A percentile compares a stretch with the other conserved stretches of the same genome.
These are phyloP conservation scores for Oeneis ivallda DNA, from an alignment of 2,888 invertebrate genomes.

Conservation along the genomic window DNA sequence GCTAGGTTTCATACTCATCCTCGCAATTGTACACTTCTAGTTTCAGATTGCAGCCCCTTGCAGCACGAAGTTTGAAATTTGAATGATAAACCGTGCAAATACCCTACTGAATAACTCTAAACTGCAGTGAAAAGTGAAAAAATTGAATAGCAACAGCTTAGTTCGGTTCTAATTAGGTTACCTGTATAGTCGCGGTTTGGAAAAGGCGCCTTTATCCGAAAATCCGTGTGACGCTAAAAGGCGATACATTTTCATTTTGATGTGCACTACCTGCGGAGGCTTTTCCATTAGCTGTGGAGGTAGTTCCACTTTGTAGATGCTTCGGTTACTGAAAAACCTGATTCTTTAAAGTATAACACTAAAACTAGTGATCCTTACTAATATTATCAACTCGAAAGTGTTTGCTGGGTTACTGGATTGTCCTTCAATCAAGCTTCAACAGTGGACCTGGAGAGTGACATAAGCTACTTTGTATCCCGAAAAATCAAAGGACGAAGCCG, in stretches of 20 bases:
- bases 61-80: too few species aligned
- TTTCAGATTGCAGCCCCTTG: too few species aligned
- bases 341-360: too few species aligned
- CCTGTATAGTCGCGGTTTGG: slow-evolving; percentile 6
- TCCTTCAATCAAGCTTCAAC: too few species aligned
- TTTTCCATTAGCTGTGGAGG: slow-evolving; percentile 23
- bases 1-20: too few species aligned
- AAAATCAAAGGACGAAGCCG: too few species aligned
- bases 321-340: not conserved
- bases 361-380: too few species aligned
- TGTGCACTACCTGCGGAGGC: slow-evolving; percentile 16
- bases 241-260: slow-evolving; percentile 32
- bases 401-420: too few species aligned
- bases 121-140: slow-evolving; percentile 13
- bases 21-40: too few species aligned
- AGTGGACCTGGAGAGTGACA: too few species aligned
- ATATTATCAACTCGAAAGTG: too few species aligned
- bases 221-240: slow-evolving; percentile 23
- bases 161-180: slow-evolving; percentile 15
- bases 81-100: slow-evolving; percentile 9
- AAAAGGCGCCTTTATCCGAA: slow-evolving; percentile 24
- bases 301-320: slow-evolving; percentile 24
- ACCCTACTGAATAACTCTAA: slow-evolving; percentile 1
- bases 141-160: slow-evolving; percentile 1
- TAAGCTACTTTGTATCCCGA: too few species aligned